Conservation (phyloP, 1,140 invertebrate species). For the Brachionus rubens region DNA sequence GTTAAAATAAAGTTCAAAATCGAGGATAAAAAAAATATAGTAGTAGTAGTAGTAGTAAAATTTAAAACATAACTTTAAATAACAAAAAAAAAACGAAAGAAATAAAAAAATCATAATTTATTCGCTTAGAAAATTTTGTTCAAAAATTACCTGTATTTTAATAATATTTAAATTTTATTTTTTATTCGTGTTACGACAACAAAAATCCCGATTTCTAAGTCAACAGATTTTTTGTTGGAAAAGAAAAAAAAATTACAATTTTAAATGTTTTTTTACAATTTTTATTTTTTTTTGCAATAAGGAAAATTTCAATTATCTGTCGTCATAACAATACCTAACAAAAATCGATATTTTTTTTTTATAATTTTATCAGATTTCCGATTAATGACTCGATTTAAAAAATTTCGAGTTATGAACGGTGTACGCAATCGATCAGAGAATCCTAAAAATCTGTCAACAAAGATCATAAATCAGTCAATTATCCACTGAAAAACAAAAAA, state of each 20-base stretch:
- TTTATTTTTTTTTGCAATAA: conserved; percentile 3
- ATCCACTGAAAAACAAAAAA: too few relatives aligned
- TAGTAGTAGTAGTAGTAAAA: too few relatives aligned
- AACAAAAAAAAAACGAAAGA: not conserved
- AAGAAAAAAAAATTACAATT: too few relatives aligned
- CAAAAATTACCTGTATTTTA: conserved; percentile 9
- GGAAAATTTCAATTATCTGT: conserved; percentile 25
- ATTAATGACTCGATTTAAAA: conserved; percentile 6
- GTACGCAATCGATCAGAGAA: conserved; percentile 4
- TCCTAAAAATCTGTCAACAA: not conserved
- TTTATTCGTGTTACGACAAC: too few relatives aligned
- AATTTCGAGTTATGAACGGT: not conserved
- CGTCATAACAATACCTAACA: conserved; percentile 28
- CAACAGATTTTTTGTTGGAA: too few relatives aligned
- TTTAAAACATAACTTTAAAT: too few relatives aligned
- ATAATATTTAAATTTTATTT: too few relatives aligned
- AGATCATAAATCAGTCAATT: conserved; percentile 10
- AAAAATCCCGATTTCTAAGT: too few relatives aligned
- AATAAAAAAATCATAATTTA: conserved; percentile 4
- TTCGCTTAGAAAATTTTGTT: not conserved
- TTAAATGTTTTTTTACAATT: not conserved
- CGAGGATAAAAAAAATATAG: too few relatives aligned
- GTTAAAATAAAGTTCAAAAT: too few relatives aligned
- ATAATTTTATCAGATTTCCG: conserved; percentile 28
- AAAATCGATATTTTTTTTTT: conserved; percentile 12